Percentiles rank a stretch among this genome's conserved stretches.
Evolutionary conservation across 1,140 invertebrate genomes (phyloP).

Genomic region (Drosophila bipectinata): DNA sequence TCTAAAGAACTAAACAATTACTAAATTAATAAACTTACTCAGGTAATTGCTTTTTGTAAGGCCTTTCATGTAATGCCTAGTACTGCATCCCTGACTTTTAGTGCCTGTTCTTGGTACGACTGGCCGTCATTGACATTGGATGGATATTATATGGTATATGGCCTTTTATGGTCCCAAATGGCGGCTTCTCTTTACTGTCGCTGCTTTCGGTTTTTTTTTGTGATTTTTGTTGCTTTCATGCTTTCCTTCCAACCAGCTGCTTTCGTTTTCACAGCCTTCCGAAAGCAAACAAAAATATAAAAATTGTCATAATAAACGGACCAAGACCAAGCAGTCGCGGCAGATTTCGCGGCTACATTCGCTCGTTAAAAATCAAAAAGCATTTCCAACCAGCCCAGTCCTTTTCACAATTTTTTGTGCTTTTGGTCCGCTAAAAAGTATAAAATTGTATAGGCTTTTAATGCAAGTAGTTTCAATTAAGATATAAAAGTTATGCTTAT

Average conservation of each 20-base stretch:
- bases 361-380: slow-evolving; percentile 76
- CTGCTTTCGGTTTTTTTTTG: slow-evolving; percentile 15
- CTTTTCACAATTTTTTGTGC: slow-evolving; percentile 32
- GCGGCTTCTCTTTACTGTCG: slow-evolving; percentile 38
- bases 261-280: slow-evolving; percentile 65
- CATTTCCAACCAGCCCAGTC: slow-evolving; percentile 52
- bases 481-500: slow-evolving; percentile 67
- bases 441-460: slow-evolving; percentile 59
- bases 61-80: too few relatives aligned
- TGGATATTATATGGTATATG: slow-evolving; percentile 49
- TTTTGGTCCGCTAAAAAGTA: slow-evolving; percentile 33
- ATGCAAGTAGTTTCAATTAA: slow-evolving; percentile 72
- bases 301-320: slow-evolving; percentile 76
- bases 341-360: slow-evolving; percentile 45
- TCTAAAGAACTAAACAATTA: slow-evolving; percentile 1
- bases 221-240: slow-evolving; percentile 6
- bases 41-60: neutral
- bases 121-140: slow-evolving; percentile 72
- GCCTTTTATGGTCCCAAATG: slow-evolving; percentile 68
- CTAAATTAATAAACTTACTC: too few relatives aligned
- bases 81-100: slow-evolving; percentile 11
- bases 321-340: slow-evolving; percentile 22
- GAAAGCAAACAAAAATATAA: slow-evolving; percentile 68
- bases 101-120: slow-evolving; percentile 26
- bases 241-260: slow-evolving; percentile 35